These are phyloP conservation scores for Himalopsyche phryganea DNA, from an alignment of 1,140 invertebrate species.

Conservation along the genomic window DNA sequence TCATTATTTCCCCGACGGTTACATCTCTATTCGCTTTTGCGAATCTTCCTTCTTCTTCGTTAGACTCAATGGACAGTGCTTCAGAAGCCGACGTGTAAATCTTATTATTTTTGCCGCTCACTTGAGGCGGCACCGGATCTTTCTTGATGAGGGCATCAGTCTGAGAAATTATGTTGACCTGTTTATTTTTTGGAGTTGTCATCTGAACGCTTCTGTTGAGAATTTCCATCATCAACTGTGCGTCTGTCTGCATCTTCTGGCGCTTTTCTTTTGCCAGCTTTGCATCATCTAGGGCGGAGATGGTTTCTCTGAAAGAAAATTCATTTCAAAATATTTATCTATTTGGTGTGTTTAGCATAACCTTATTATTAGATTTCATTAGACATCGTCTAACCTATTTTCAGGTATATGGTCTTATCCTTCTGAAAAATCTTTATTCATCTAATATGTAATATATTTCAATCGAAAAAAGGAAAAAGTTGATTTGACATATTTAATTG, in stretches of 20 bases:
- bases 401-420: no score
- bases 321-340: no score
- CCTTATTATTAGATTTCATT: no score
- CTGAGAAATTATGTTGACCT: conserved; percentile 38
- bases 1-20: conserved; percentile 62
- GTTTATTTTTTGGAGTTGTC: conserved; percentile 38
- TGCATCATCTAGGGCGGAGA: conserved; percentile 61
- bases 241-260: conserved; percentile 62
- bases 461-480: no score
- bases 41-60: conserved; percentile 49
- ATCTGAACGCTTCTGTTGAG: conserved; percentile 56
- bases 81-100: conserved; percentile 56
- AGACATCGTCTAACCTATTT: no score
- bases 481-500: no score
- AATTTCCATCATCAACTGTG: conserved; percentile 69
- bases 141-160: conserved; percentile 41
- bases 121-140: conserved; percentile 41
- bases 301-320: conserved; percentile 52
- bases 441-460: no score
- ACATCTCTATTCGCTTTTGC: conserved; percentile 64
- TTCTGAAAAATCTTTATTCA: no score
- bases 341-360: no score
- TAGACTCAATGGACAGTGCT: conserved; percentile 54
- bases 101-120: conserved; percentile 48
- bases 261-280: conserved; percentile 63